These are phyloP conservation scores for Myiozetetes cayanensis DNA, from an alignment of 2,113 vertebrate species.

Conservation along the genomic window DNA sequence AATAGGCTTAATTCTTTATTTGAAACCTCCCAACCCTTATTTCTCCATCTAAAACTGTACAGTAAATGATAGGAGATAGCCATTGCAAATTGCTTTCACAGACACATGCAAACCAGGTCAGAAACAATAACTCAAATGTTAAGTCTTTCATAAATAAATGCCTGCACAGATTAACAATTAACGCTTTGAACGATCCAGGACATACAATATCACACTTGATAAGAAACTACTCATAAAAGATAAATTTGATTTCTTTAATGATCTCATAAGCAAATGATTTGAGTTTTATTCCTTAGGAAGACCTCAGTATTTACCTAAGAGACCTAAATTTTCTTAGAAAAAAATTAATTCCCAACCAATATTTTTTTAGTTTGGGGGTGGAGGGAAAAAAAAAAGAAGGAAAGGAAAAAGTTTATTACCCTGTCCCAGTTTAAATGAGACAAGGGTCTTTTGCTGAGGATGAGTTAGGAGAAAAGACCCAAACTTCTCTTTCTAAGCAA, in stretches of 20 bases:
- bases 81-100: not conserved
- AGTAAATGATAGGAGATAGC: not conserved
- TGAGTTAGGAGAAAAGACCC: too few species aligned
- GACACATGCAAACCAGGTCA: not conserved
- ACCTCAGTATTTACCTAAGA: not conserved
- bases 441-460: too few species aligned
- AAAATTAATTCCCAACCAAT: not conserved
- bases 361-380: not conserved
- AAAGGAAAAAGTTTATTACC: not conserved
- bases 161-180: not conserved
- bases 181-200: not conserved
- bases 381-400: too few species aligned
- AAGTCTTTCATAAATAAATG: not conserved
- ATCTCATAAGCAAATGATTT: not conserved
- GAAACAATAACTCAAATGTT: not conserved
- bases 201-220: not conserved
- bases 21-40: not conserved
- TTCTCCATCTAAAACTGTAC: not conserved
- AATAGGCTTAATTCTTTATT: not conserved
- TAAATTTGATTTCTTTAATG: not conserved
- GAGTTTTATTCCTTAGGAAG: not conserved
- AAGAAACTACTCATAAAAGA: too few species aligned
- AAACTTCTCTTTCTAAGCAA: too few species aligned
- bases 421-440: too few species aligned
- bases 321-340: not conserved